Conservation (phyloP, 2,113 vertebrate genomes). For the Semicossyphus pulcher region DNA sequence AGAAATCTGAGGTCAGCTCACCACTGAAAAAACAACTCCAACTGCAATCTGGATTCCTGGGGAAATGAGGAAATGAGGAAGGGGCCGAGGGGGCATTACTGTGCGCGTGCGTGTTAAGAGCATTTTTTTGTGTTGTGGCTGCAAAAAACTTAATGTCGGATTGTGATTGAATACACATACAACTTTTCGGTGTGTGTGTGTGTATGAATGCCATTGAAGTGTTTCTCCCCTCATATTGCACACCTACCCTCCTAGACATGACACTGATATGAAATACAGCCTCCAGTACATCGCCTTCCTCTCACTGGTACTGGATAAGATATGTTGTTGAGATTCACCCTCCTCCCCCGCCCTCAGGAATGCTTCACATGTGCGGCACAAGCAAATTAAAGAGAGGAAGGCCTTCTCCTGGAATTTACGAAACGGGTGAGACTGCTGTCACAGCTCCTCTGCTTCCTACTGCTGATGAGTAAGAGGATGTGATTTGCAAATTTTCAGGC, state of each 20-base stretch:
- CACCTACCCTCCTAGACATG: not conserved
- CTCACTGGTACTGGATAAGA: not conserved
- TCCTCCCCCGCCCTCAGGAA: constrained; percentile 40
- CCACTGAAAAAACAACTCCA: constrained; percentile 69
- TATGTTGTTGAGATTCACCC: not conserved
- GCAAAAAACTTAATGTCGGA: not conserved
- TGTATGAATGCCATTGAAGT: not conserved
- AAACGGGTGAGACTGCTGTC: constrained; percentile 8
- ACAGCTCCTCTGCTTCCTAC: constrained; percentile 1
- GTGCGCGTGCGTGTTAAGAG: not conserved
- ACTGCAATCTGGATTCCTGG: constrained; percentile 71
- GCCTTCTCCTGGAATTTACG: constrained; percentile 53
- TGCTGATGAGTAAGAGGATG: constrained; percentile 11
- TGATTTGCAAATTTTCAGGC: constrained; percentile 28
- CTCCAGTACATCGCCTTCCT: not conserved
- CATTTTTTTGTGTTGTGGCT: constrained; percentile 1
- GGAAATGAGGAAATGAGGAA: constrained; percentile 73
- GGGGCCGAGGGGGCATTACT: constrained; percentile 7
- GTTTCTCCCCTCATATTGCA: not conserved
- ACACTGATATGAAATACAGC: not conserved
- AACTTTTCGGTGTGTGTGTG: constrained; percentile 3
- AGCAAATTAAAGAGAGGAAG: constrained; percentile 42
- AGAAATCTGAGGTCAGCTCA: constrained; percentile 70
- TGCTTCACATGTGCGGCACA: constrained; percentile 37
- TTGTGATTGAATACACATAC: no score